Evolutionary conservation across 2,888 invertebrate species (phyloP), one percentile per base, ranked within the genome.

Genomic region (Folsomia candida): DNA sequence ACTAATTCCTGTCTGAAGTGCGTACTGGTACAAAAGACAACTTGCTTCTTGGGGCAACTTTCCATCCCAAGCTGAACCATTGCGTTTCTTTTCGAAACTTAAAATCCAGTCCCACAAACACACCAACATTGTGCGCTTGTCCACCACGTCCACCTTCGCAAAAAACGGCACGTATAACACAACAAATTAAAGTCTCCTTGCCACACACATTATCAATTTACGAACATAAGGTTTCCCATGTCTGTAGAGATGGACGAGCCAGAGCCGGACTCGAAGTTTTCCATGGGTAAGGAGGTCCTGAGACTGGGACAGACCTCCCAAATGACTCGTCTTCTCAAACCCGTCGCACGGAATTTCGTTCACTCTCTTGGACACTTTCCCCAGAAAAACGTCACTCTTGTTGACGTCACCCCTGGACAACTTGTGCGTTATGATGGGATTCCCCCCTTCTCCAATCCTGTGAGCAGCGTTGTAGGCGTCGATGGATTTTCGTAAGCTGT

Each of bases 141-240:
- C 74, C 24, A 74, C 74, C 63, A 76, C 18, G 66, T 75, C 70
- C 66, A 25, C 62, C 72, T 74, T 68, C 60, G n/a, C 37, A 27
- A 9, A 27, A n/a, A 69, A 26, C 2, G 63, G 51, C n/a, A n/a
- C n/a, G n/a, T n/a, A 54, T 22, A 54, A 54, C 20, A n/a, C 18
- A 3, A 54, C 64, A 37, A 28, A 4, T 20, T 9, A 37, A 14
- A 20, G 4, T 11, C n/a, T 22, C 9, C 20, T 9, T 57, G 18
- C 9, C 14, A 26, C 47, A 64, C 2, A 2, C 4, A 62, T 14
- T n/a, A 25, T 24, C 3, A 67, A 29, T 9, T 47, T 25, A 27
- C 73, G 72, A 71, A 79, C 79, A 69, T 73, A 76, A 67, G 76
- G 76, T 29, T 63, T 70, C 18, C 79, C 79, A 64, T 79, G 78